Conservation (phyloP, 2,888 invertebrate species). For the Onchidella celtica region DNA sequence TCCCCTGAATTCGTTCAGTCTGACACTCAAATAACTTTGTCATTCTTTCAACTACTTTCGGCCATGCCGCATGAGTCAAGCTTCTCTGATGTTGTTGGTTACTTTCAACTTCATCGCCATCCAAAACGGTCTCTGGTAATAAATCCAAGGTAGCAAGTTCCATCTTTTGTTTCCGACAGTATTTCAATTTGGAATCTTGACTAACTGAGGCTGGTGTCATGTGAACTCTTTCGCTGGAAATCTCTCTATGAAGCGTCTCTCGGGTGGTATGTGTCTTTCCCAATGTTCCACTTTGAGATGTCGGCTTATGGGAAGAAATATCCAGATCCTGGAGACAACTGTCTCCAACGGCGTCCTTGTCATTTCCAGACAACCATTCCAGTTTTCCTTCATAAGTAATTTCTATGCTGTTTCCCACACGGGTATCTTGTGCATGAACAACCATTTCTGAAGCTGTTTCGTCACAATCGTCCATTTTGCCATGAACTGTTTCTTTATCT, state of each 20-base stretch:
- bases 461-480: neutral
- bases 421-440: neutral
- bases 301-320: neutral
- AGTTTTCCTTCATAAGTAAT: too few species aligned
- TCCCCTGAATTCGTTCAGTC: neutral
- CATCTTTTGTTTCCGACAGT: slow-evolving; percentile 16
- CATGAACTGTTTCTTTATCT: neutral
- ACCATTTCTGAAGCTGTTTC: too few species aligned
- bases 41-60: slow-evolving; percentile 43
- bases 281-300: too few species aligned
- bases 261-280: too few species aligned
- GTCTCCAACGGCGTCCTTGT: neutral
- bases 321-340: neutral
- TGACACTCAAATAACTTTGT: slow-evolving; percentile 31
- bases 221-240: neutral
- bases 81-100: neutral
- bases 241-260: too few species aligned
- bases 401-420: neutral
- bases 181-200: neutral
- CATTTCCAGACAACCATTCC: too few species aligned
- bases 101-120: neutral
- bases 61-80: neutral
- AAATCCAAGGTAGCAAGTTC: slow-evolving; percentile 38
- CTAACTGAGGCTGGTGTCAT: neutral
- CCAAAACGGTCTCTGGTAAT: slow-evolving; percentile 42